Evolutionary conservation across 2,113 vertebrate genomes (phyloP).

Genomic region (Phrynocephalus versicolor): DNA sequence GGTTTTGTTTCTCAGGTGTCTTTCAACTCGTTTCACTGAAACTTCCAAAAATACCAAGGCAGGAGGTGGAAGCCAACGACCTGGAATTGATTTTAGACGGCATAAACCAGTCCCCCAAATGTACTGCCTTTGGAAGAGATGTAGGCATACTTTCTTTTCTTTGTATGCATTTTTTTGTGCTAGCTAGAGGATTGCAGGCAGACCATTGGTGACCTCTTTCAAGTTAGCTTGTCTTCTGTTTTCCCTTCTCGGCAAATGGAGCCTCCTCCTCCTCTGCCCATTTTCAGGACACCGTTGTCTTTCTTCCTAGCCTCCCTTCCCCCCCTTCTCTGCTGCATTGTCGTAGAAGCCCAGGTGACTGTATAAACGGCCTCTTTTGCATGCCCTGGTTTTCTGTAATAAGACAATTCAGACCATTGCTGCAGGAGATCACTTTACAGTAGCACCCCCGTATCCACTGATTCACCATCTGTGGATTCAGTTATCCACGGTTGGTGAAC

Average conservation of each 20-base stretch:
- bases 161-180: not conserved
- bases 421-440: not conserved
- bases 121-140: conserved; percentile 82
- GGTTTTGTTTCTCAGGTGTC: conserved; percentile 72
- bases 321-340: not conserved
- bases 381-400: not conserved
- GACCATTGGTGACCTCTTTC: not conserved
- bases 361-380: not conserved
- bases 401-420: not conserved
- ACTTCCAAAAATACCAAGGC: conserved; percentile 80
- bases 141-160: conserved; percentile 67
- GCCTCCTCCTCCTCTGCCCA: not conserved
- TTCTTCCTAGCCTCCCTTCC: not conserved
- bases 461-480: no score
- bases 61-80: conserved; percentile 79
- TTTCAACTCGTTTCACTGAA: conserved; percentile 86
- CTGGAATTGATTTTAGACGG: conserved; percentile 77
- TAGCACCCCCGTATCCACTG: no score
- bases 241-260: not conserved
- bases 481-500: no score
- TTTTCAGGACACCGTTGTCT: not conserved
- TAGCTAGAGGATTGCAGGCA: not conserved
- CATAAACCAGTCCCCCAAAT: conserved; percentile 74
- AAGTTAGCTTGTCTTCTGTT: not conserved
- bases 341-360: not conserved